phyloP scores from a whole-genome alignment of 2,888 invertebrate species.

The Tachystola acroxantha region DNA sequence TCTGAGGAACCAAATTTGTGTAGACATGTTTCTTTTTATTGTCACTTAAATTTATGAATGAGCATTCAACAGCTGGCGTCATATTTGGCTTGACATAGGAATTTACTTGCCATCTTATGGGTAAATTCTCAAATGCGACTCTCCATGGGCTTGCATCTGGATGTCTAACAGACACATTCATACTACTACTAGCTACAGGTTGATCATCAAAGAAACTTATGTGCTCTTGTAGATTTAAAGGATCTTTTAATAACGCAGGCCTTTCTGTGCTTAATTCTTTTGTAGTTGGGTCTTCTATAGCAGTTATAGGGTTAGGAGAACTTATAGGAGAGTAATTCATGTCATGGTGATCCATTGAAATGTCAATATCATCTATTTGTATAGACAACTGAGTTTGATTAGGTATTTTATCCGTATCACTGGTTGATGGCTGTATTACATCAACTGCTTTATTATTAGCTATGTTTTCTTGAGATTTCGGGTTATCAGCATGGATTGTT shows the following conservation, averaged over 20 bases:
- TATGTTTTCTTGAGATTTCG: background rate
- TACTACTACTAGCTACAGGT: conserved; percentile 67
- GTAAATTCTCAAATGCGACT: conserved; percentile 57
- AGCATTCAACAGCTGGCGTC: conserved; percentile 70
- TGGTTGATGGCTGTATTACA: background rate
- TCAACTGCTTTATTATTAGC: background rate
- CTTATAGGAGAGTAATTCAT: conserved; percentile 62
- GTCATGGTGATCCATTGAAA: conserved; percentile 29
- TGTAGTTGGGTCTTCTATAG: conserved; percentile 3
- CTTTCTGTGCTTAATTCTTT: conserved; percentile 14
- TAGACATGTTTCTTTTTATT: conserved; percentile 64
- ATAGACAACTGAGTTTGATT: conserved; percentile 39
- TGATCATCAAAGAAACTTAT: conserved; percentile 63
- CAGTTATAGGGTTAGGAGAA: conserved; percentile 34
- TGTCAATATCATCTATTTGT: conserved; percentile 53
- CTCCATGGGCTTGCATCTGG: conserved; percentile 69
- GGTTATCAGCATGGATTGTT: conserved; percentile 1
- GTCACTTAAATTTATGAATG: conserved; percentile 53
- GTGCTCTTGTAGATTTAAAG: conserved; percentile 49
- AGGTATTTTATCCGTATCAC: background rate
- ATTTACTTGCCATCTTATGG: conserved; percentile 66
- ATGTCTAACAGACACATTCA: conserved; percentile 51
- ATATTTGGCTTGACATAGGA: conserved; percentile 67
- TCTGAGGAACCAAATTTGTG: conserved; percentile 47
- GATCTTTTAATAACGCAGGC: conserved; percentile 31